phyloP scores from a whole-genome alignment of 92 coral and sea anemone species.

The Parazoanthus atlanticus region DNA sequence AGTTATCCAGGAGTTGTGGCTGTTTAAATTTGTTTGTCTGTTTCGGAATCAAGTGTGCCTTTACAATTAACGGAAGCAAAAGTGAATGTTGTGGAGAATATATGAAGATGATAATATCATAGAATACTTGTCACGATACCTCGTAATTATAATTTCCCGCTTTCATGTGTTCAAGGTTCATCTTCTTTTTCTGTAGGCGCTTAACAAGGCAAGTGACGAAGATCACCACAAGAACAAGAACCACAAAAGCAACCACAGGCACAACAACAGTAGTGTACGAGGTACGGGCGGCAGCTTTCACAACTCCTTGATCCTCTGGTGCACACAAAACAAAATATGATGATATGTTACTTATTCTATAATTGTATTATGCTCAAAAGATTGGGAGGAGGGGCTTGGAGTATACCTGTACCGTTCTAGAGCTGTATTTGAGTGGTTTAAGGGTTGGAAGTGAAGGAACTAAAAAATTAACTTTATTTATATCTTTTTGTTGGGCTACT shows the following conservation, averaged over 20 bases:
- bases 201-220: slow-evolving; percentile 53
- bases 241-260: slow-evolving; percentile 53
- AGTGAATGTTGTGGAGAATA: neutral
- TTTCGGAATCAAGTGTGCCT: neutral
- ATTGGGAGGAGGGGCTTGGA: too few relatives aligned
- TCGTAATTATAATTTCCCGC: slow-evolving; percentile 63
- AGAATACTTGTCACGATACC: slow-evolving; percentile 38
- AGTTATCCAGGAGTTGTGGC: neutral
- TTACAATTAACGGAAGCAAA: too few relatives aligned
- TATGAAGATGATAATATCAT: neutral
- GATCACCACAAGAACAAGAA: slow-evolving; percentile 51
- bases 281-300: neutral
- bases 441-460: too few relatives aligned
- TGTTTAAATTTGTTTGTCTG: neutral
- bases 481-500: too few relatives aligned
- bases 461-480: too few relatives aligned
- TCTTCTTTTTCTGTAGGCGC: slow-evolving; percentile 76
- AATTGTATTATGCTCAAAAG: too few relatives aligned
- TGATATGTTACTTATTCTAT: too few relatives aligned
- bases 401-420: too few relatives aligned
- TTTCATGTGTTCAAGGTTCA: slow-evolving; percentile 65
- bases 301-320: neutral
- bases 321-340: neutral
- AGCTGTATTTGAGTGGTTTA: too few relatives aligned
- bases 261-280: slow-evolving; percentile 60